phyloP scores from a whole-genome alignment of 2,797 vertebrate genomes.

The Masticophis lateralis region DNA sequence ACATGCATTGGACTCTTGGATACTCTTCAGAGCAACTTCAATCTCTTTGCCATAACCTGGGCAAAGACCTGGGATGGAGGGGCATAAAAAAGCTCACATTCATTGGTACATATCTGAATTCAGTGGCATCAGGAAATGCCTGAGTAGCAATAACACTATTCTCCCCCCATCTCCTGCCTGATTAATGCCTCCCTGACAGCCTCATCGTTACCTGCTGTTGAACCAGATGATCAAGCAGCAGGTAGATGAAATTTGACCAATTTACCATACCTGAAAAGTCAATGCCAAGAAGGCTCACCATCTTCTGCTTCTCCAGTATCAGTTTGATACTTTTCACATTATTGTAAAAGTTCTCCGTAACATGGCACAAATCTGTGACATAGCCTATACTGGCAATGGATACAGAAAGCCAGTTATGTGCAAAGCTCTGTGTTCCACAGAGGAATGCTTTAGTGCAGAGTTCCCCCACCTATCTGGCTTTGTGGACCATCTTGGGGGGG shows the following conservation, averaged over 20 bases:
- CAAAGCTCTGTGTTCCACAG: not conserved
- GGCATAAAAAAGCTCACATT: not conserved
- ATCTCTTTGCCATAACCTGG: not conserved
- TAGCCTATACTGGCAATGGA: not conserved
- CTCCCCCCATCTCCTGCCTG: not conserved
- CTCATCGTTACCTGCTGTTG: not conserved
- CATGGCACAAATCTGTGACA: too few species aligned
- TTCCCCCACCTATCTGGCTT: not conserved
- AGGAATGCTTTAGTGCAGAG: not conserved
- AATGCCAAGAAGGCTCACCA: not conserved
- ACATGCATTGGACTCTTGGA: not conserved
- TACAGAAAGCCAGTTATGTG: not conserved
- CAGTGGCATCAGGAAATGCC: not conserved
- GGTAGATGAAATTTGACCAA: not conserved
- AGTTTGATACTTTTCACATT: not conserved
- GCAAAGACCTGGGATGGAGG: not conserved
- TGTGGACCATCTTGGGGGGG: fast-evolving
- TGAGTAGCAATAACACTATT: not conserved
- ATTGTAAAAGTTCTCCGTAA: not conserved
- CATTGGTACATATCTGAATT: not conserved
- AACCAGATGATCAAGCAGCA: not conserved
- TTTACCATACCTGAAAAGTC: not conserved
- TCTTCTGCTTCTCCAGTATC: not conserved
- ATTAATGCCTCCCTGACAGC: not conserved
- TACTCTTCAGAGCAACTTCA: not conserved